phyloP scores from a whole-genome alignment of 2,797 vertebrate genomes.

The Glossophaga mutica region DNA sequence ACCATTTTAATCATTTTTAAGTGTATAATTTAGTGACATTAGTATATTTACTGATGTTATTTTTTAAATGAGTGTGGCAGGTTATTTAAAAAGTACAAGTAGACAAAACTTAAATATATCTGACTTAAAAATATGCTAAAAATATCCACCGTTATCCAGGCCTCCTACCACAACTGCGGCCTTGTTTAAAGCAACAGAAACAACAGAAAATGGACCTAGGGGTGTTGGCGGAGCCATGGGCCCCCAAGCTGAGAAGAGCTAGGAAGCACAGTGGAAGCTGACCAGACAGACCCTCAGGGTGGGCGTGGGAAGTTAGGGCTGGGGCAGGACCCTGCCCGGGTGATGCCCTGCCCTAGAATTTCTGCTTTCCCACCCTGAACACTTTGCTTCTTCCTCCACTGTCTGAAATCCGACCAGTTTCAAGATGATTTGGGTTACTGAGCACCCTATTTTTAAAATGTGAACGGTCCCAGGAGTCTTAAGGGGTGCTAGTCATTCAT shows the following conservation, averaged over 20 bases:
- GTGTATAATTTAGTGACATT: background rate
- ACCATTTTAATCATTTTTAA: constrained; percentile 1
- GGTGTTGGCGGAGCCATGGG: rapidly evolving
- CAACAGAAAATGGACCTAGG: background rate
- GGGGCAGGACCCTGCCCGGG: too few species aligned
- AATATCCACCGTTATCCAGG: background rate
- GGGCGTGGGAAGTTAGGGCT: rapidly evolving
- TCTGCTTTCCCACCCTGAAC: background rate
- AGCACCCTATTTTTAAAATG: constrained; percentile 35
- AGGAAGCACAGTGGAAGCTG: background rate
- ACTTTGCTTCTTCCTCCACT: background rate
- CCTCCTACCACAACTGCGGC: background rate
- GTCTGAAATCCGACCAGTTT: background rate
- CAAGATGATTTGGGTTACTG: constrained; percentile 20
- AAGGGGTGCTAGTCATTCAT: background rate
- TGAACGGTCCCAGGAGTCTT: background rate
- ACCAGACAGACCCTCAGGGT: background rate
- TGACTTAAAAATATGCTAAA: background rate
- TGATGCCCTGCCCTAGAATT: background rate
- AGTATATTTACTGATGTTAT: background rate
- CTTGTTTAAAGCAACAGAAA: background rate
- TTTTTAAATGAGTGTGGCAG: background rate
- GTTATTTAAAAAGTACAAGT: background rate
- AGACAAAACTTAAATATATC: background rate
- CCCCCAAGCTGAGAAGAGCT: background rate